These are phyloP conservation scores for Chrysodeixis includens DNA, from an alignment of 2,888 invertebrate genomes.

Conservation along the genomic window DNA sequence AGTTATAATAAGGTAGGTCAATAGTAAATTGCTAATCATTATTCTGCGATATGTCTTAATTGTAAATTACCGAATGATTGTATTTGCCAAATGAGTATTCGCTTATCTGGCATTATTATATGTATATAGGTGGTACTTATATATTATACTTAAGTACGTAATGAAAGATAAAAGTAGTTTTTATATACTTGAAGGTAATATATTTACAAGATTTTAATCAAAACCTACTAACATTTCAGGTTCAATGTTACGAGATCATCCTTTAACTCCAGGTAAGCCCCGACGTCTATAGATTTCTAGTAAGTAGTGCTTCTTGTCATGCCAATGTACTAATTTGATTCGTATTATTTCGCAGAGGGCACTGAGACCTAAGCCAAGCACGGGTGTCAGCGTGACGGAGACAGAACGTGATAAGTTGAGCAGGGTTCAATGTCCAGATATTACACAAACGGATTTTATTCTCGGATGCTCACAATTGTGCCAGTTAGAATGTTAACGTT, in stretches of 20 bases:
- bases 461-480: constrained; percentile 86
- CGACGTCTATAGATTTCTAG: background rate
- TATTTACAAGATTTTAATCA: constrained; percentile 10
- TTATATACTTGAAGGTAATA: too few species aligned
- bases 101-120: too few species aligned
- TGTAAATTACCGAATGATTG: too few species aligned
- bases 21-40: background rate
- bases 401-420: constrained; percentile 80
- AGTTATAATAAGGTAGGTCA: background rate
- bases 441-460: constrained; percentile 68
- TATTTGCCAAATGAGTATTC: too few species aligned
- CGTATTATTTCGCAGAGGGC: constrained; percentile 72
- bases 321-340: background rate
- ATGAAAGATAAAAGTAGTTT: background rate
- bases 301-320: background rate
- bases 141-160: background rate
- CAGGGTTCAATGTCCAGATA: constrained; percentile 80
- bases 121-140: background rate
- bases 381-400: constrained; percentile 61
- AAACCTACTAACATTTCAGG: constrained; percentile 70
- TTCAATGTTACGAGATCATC: constrained; percentile 87
- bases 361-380: constrained; percentile 76
- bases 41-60: background rate
- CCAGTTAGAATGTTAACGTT: constrained; percentile 82
- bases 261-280: constrained; percentile 81